A percentile compares a stretch with the other conserved stretches of the same genome.
phyloP scores from a whole-genome alignment of 2,113 vertebrate species.

The Dissostichus mawsoni region DNA sequence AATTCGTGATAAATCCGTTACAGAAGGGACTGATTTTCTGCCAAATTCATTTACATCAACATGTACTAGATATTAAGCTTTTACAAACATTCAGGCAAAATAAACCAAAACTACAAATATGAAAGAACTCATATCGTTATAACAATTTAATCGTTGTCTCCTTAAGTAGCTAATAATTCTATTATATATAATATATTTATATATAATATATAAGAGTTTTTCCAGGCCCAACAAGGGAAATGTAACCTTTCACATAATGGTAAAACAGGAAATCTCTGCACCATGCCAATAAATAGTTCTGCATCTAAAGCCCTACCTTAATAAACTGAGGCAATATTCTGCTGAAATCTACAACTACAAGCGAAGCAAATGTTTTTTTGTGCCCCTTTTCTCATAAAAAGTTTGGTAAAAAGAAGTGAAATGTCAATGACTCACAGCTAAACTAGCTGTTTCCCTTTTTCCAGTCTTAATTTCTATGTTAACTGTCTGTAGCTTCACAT shows the following conservation, averaged over 20 bases:
- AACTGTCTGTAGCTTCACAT: not conserved
- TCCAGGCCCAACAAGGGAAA: not conserved
- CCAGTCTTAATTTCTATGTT: not conserved
- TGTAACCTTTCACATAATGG: not conserved
- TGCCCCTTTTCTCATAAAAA: no score
- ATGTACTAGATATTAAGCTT: not conserved
- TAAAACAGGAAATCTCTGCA: not conserved
- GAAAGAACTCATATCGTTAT: no score
- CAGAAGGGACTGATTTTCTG: no score
- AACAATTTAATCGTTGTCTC: no score
- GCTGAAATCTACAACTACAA: no score
- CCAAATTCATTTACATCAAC: not conserved
- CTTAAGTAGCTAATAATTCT: no score
- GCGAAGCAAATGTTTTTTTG: no score
- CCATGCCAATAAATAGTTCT: not conserved
- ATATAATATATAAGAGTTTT: not conserved
- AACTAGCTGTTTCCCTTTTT: conserved; percentile 5
- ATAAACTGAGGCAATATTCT: no score
- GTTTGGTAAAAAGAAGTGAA: no score
- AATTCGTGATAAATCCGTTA: not conserved
- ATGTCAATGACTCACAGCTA: not conserved
- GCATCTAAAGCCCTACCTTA: no score
- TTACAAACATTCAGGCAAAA: not conserved
- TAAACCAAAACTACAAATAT: not conserved
- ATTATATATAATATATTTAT: no score